Percentiles rank a stretch among this genome's conserved stretches.
These are phyloP conservation scores for Camelus dromedarius DNA, from an alignment of 2,113 vertebrate species.

Conservation along the genomic window DNA sequence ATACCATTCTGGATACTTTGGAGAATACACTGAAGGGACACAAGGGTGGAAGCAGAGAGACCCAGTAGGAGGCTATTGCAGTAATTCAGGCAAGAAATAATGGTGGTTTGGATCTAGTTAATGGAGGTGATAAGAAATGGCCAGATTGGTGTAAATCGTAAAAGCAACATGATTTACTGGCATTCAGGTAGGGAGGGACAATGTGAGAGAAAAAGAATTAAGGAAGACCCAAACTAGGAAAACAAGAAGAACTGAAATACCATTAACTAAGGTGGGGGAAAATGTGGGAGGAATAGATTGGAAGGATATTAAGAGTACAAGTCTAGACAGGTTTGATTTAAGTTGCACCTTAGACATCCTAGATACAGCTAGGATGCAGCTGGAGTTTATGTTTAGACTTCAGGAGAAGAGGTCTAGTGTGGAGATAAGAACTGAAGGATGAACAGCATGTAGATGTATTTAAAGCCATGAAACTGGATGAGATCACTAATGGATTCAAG, in stretches of 20 bases:
- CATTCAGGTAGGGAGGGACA: background rate
- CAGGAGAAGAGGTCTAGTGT: background rate
- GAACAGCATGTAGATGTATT: background rate
- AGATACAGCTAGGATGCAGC: background rate
- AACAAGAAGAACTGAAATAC: background rate
- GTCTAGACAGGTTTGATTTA: background rate
- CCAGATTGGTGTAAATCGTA: background rate
- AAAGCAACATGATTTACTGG: background rate
- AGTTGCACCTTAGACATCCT: background rate
- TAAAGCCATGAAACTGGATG: background rate
- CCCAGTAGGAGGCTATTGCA: background rate
- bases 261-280: background rate
- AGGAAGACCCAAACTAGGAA: background rate
- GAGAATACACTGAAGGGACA: background rate
- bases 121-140: background rate
- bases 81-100: background rate
- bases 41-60: background rate
- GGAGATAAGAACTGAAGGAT: background rate
- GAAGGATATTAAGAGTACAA: background rate
- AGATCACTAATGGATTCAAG: background rate
- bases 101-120: background rate
- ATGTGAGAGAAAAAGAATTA: background rate
- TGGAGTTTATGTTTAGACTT: background rate
- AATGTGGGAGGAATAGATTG: background rate
- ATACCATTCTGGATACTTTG: background rate